A percentile compares a stretch with the other conserved stretches of the same genome.
Conservation (phyloP, 2,113 vertebrate genomes). For the Uria lomvia region DNA sequence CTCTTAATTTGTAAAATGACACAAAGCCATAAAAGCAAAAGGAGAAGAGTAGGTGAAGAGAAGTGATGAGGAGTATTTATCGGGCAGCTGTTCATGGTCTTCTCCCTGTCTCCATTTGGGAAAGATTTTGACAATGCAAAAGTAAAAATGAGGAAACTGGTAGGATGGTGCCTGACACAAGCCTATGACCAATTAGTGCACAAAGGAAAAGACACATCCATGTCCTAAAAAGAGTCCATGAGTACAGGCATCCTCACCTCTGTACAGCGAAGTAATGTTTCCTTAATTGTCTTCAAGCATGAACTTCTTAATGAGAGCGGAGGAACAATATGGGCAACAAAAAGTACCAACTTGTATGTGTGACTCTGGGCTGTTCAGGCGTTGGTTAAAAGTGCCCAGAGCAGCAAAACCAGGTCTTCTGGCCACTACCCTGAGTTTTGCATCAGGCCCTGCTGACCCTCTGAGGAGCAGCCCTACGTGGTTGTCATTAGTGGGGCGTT, state of each 20-base stretch:
- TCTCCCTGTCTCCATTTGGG: fast-evolving
- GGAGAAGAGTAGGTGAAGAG: background rate
- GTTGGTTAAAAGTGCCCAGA: background rate
- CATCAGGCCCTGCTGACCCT: background rate
- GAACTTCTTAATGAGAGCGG: background rate
- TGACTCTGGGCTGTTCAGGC: background rate
- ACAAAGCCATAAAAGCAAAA: background rate
- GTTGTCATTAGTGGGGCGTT: too few species aligned
- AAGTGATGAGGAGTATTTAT: background rate
- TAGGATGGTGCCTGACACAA: background rate
- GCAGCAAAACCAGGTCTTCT: background rate
- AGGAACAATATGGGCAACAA: background rate
- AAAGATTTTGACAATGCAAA: background rate
- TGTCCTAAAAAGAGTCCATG: background rate
- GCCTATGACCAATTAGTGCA: background rate
- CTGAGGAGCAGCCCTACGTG: too few species aligned
- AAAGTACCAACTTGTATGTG: background rate
- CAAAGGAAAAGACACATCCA: background rate
- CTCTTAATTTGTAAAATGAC: background rate
- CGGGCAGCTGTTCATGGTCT: background rate
- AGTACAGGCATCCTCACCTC: background rate
- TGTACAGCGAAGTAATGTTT: background rate
- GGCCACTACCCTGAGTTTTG: background rate
- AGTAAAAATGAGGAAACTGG: background rate
- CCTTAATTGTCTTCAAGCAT: background rate